These are phyloP conservation scores for Macrosiphum euphorbiae DNA, from an alignment of 2,888 invertebrate species.

Conservation along the genomic window DNA sequence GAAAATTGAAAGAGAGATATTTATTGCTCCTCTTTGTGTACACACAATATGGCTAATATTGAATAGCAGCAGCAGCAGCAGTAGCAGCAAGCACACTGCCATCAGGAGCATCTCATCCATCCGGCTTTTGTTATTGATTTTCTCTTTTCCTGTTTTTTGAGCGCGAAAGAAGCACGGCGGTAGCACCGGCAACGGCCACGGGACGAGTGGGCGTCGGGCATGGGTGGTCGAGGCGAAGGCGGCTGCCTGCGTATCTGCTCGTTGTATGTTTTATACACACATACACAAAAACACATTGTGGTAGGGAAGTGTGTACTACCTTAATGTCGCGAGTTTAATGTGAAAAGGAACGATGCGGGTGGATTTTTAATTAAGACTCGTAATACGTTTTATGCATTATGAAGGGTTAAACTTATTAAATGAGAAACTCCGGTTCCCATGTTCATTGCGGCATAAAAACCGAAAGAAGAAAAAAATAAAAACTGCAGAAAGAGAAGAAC, in stretches of 20 bases:
- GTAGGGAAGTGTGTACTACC: conserved; percentile 6
- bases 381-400: conserved; percentile 61
- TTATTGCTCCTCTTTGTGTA: conserved; percentile 42
- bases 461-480: background rate
- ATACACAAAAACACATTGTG: background rate
- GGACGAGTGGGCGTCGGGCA: background rate
- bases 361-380: conserved; percentile 63
- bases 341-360: conserved; percentile 44
- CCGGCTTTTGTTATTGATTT: conserved; percentile 59
- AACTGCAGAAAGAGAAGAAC: background rate
- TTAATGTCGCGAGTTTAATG: conserved; percentile 60
- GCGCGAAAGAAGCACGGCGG: background rate
- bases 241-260: conserved; percentile 4
- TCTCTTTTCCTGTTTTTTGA: conserved; percentile 56
- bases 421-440: conserved; percentile 39
- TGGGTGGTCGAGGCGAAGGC: background rate
- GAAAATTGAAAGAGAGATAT: conserved; percentile 45
- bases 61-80: conserved; percentile 32
- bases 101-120: conserved; percentile 54
- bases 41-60: conserved; percentile 48
- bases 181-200: background rate
- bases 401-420: conserved; percentile 57
- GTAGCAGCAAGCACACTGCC: conserved; percentile 1
- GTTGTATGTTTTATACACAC: background rate
- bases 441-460: conserved; percentile 47